Conservation (phyloP, 2,888 invertebrate genomes). For the Drosophila birchii region DNA sequence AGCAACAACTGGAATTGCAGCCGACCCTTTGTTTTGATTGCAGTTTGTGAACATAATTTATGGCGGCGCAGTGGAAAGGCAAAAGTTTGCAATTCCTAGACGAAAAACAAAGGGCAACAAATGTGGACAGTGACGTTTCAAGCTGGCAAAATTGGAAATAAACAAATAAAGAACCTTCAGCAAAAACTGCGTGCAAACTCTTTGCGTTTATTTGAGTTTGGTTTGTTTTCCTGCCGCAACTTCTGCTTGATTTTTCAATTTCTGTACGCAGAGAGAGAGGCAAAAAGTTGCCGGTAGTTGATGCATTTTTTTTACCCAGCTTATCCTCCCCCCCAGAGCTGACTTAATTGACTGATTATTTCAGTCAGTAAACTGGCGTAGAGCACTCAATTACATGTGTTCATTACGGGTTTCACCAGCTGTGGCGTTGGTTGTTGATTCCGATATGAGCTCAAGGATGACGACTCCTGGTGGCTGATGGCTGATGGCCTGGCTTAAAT, state of each 20-base stretch:
- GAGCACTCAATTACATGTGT: constrained; percentile 39
- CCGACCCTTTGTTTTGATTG: constrained; percentile 61
- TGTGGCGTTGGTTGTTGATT: constrained; percentile 13
- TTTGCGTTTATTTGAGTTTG: constrained; percentile 50
- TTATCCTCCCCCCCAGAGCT: constrained; percentile 24
- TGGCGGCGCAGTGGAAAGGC: constrained; percentile 48
- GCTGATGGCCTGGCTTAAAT: constrained; percentile 41
- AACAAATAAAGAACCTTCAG: constrained; percentile 41
- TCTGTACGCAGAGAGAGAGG: constrained; percentile 7
- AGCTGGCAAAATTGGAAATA: constrained; percentile 55
- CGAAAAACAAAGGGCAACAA: constrained; percentile 39
- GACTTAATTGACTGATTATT: constrained; percentile 61
- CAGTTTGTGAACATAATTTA: constrained; percentile 73
- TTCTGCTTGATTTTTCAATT: constrained; percentile 46
- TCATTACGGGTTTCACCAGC: constrained; percentile 27
- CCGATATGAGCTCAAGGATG: constrained; percentile 30
- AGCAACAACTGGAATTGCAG: constrained; percentile 44
- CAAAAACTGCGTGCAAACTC: constrained; percentile 62
- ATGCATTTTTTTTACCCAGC: constrained; percentile 40
- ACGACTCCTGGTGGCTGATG: background rate
- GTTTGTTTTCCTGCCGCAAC: constrained; percentile 35
- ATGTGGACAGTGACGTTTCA: constrained; percentile 31
- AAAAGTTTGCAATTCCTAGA: constrained; percentile 58
- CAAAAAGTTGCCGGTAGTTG: constrained; percentile 39
- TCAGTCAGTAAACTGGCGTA: constrained; percentile 31